Evolutionary conservation across 2,888 invertebrate species (phyloP).

Genomic region (Pardosa pseudoannulata): DNA sequence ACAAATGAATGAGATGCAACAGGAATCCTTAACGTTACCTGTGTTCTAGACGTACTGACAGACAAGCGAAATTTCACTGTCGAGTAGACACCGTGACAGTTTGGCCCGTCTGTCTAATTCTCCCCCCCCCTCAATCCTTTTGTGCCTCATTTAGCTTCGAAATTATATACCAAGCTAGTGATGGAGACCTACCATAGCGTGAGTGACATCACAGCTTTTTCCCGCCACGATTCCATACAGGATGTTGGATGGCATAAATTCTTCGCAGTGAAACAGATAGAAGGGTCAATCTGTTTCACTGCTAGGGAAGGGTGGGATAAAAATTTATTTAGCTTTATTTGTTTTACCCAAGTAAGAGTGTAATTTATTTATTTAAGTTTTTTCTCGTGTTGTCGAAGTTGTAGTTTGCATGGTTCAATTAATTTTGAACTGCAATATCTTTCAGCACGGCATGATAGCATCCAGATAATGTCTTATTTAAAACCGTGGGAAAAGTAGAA

Average conservation of each 20-base stretch:
- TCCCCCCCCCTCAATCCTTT: constrained; percentile 24
- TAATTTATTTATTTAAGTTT: too few species aligned
- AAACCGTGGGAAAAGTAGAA: too few species aligned
- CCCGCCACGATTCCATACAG: neutral
- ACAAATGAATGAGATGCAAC: neutral
- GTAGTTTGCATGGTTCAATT: too few species aligned
- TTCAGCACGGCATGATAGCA: too few species aligned
- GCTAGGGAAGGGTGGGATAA: too few species aligned
- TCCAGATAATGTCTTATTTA: too few species aligned
- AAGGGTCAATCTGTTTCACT: neutral
- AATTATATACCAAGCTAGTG: constrained; percentile 45
- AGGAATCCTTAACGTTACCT: neutral
- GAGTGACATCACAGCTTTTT: constrained; percentile 26
- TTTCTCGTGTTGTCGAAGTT: too few species aligned
- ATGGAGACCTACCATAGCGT: constrained; percentile 30
- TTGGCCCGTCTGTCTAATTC: too few species aligned
- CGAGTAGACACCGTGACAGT: constrained; percentile 53
- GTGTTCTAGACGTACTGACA: constrained; percentile 28
- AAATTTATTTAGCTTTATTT: too few species aligned
- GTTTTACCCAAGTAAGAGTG: too few species aligned
- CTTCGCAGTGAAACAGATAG: too few species aligned
- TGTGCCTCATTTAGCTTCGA: constrained; percentile 58
- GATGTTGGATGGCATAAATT: neutral
- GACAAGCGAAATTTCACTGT: constrained; percentile 51
- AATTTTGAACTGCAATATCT: too few species aligned